phyloP scores from a whole-genome alignment of 2,113 vertebrate species.

The Chlorodrepanis virens region DNA sequence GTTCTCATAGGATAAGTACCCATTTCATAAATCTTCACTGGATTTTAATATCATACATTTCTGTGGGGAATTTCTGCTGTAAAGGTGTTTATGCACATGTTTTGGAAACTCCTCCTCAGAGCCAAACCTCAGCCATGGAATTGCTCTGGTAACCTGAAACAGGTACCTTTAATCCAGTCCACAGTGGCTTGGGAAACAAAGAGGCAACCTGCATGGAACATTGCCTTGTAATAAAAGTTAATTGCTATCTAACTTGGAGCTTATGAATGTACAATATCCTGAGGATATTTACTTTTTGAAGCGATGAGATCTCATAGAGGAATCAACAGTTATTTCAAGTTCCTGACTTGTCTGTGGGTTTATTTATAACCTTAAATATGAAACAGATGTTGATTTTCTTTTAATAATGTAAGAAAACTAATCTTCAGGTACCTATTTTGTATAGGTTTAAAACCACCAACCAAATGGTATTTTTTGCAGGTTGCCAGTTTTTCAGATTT shows the following conservation, averaged over 20 bases:
- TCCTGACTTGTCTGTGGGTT: not conserved
- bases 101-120: not conserved
- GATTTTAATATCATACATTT: not conserved
- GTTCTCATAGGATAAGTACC: not conserved
- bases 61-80: not conserved
- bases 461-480: not conserved
- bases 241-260: not conserved
- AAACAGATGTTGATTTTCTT: not conserved
- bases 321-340: not conserved
- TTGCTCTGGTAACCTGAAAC: not conserved
- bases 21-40: not conserved
- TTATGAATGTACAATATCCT: not conserved
- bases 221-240: not conserved
- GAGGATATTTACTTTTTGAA: constrained; percentile 15
- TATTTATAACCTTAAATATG: not conserved
- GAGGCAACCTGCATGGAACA: not conserved
- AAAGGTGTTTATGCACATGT: not conserved
- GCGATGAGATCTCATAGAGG: not conserved
- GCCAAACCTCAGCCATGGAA: not conserved
- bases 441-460: not conserved
- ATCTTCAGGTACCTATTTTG: not conserved
- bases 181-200: not conserved
- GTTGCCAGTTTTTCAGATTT: not conserved
- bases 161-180: not conserved
- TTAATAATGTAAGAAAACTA: not conserved